Percentiles rank a stretch among this genome's conserved stretches.
phyloP scores from a whole-genome alignment of 2,888 invertebrate genomes.

The Drosophila helvetica region DNA sequence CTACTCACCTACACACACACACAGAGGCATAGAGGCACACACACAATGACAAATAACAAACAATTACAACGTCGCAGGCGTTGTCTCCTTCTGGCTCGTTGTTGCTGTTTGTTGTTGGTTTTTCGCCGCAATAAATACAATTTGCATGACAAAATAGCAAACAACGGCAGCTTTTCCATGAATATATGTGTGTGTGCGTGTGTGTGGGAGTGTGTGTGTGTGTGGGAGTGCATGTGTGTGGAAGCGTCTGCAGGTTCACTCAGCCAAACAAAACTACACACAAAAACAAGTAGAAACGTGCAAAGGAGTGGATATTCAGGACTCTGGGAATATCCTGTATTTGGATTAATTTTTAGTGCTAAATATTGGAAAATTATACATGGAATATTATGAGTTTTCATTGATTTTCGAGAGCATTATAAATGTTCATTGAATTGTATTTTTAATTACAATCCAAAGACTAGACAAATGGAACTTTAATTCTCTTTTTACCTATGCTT shows the following conservation, averaged over 20 bases:
- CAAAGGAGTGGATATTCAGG: too few species aligned
- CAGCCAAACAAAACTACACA: slow-evolving; percentile 69
- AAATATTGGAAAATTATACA: too few species aligned
- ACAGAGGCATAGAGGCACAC: slow-evolving; percentile 8
- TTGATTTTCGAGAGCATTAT: too few species aligned
- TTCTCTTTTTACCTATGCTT: too few species aligned
- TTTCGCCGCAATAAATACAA: slow-evolving; percentile 78
- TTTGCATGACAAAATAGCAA: slow-evolving; percentile 79
- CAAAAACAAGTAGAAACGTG: slow-evolving; percentile 44
- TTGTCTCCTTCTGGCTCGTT: slow-evolving; percentile 41
- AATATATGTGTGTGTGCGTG: slow-evolving; percentile 7
- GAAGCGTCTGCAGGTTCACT: slow-evolving; percentile 64
- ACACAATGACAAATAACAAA: slow-evolving; percentile 70
- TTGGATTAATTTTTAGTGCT: too few species aligned
- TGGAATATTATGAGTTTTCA: too few species aligned
- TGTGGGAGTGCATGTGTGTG: background rate
- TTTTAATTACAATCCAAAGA: too few species aligned
- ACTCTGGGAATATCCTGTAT: too few species aligned
- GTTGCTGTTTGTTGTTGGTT: slow-evolving; percentile 50
- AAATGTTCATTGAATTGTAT: too few species aligned
- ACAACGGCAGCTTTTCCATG: slow-evolving; percentile 68
- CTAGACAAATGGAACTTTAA: too few species aligned
- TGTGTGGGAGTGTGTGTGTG: slow-evolving; percentile 11
- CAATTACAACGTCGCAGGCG: slow-evolving; percentile 65
- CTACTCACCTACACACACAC: slow-evolving; percentile 11